phyloP scores from a whole-genome alignment of 2,797 vertebrate species.

The Alfaro cultratus region DNA sequence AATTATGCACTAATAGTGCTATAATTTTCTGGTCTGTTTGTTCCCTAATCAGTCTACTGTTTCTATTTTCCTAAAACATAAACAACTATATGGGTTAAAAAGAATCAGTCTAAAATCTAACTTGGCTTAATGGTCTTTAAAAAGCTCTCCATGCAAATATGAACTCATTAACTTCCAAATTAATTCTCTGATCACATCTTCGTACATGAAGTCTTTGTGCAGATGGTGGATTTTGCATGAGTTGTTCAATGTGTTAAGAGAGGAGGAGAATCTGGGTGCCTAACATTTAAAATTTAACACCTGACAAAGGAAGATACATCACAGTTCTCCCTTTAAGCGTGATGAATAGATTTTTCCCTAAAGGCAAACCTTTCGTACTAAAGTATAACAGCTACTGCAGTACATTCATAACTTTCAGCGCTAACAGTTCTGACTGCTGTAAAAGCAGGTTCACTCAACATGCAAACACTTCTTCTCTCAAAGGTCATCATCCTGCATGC shows the following conservation, averaged over 20 bases:
- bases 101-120: neutral
- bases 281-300: constrained; percentile 15
- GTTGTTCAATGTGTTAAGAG: neutral
- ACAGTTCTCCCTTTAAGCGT: constrained; percentile 13
- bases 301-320: constrained; percentile 12
- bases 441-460: constrained; percentile 43
- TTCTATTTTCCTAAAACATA: neutral
- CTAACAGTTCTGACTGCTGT: constrained; percentile 47
- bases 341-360: constrained; percentile 35
- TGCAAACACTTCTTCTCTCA: constrained; percentile 50
- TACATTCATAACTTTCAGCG: constrained; percentile 34
- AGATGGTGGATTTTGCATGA: neutral
- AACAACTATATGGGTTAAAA: neutral
- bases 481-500: constrained; percentile 60
- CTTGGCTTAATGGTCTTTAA: neutral
- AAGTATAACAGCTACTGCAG: constrained; percentile 33
- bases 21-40: neutral
- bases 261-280: neutral
- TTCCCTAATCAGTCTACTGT: neutral
- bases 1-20: neutral
- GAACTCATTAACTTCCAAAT: neutral
- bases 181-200: neutral
- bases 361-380: constrained; percentile 15
- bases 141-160: neutral
- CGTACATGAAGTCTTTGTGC: neutral